Evolutionary conservation across 2,113 vertebrate genomes (phyloP).

Genomic region (Thryonomys swinderianus): DNA sequence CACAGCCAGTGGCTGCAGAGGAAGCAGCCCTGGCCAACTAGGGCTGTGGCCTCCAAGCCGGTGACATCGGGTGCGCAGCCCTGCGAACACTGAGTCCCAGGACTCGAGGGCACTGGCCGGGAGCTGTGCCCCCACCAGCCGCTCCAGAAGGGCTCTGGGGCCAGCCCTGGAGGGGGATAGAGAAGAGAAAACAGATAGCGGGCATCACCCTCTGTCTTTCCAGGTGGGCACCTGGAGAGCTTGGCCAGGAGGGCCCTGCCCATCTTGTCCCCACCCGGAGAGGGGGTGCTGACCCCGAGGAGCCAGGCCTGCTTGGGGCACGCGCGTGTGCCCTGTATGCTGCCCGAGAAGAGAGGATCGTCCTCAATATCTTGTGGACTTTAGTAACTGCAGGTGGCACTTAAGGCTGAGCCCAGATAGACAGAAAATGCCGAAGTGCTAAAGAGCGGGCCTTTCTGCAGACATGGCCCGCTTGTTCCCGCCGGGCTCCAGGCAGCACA

Average conservation of each 20-base stretch:
- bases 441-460: neutral
- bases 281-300: too few species aligned
- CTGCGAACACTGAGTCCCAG: too few species aligned
- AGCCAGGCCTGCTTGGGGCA: fast-evolving
- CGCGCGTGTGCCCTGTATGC: fast-evolving
- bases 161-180: too few species aligned
- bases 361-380: neutral
- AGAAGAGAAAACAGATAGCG: too few species aligned
- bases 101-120: too few species aligned
- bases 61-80: neutral
- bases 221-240: too few species aligned
- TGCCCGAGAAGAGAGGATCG: fast-evolving
- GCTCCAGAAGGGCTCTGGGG: too few species aligned
- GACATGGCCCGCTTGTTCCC: neutral
- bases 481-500: neutral
- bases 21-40: neutral
- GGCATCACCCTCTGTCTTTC: too few species aligned
- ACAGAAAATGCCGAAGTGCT: fast-evolving
- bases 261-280: too few species aligned
- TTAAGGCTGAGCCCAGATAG: fast-evolving
- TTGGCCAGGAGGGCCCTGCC: too few species aligned
- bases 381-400: neutral
- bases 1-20: neutral
- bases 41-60: neutral
- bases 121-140: too few species aligned